These are phyloP conservation scores for Pseudopodoces humilis DNA, from an alignment of 2,113 vertebrate species.

Conservation along the genomic window DNA sequence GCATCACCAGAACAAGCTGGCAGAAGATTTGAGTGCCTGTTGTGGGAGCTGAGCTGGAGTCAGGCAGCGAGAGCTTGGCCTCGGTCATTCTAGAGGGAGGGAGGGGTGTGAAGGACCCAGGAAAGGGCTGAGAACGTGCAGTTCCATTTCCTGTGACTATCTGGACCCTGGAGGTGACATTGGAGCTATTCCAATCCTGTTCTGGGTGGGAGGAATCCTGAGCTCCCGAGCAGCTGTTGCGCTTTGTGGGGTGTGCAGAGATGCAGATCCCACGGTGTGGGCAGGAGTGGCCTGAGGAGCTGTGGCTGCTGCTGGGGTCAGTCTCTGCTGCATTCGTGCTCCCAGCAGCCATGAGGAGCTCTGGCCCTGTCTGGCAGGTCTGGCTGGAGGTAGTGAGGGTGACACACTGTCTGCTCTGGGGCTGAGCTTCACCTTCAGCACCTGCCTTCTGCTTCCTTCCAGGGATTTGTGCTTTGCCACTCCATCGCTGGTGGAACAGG, in stretches of 20 bases:
- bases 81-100: neutral
- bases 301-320: neutral
- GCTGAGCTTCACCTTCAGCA: neutral
- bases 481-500: conserved; percentile 97
- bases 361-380: neutral
- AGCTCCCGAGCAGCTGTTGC: neutral
- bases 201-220: neutral
- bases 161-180: neutral
- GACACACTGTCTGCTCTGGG: neutral
- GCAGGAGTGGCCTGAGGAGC: neutral
- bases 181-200: neutral
- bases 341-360: neutral
- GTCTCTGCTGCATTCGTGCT: neutral
- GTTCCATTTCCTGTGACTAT: fast-evolving
- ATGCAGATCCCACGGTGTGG: neutral
- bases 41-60: neutral
- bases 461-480: conserved; percentile 98
- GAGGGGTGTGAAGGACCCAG: neutral
- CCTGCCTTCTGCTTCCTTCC: neutral
- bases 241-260: neutral
- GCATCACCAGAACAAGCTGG: neutral
- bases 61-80: neutral
- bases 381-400: neutral
- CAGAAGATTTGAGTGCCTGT: neutral
- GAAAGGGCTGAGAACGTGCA: neutral